A percentile compares a stretch with the other conserved stretches of the same genome.
Evolutionary conservation across 2,888 invertebrate species (phyloP).

Genomic region (Melanotus villosus): DNA sequence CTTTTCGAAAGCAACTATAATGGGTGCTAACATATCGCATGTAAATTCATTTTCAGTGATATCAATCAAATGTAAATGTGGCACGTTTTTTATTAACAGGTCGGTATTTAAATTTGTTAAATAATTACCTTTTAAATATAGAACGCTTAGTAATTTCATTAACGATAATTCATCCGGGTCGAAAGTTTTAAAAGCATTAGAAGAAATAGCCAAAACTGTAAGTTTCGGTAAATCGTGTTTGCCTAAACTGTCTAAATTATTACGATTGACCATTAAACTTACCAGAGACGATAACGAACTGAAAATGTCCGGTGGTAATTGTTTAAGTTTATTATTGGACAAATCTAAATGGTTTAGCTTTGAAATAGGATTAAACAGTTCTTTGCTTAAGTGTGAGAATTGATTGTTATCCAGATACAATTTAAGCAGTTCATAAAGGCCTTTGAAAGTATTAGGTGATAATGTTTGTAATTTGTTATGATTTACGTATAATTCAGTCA

Average conservation of each 20-base stretch:
- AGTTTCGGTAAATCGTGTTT: background rate
- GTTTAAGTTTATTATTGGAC: no score
- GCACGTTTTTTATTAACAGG: background rate
- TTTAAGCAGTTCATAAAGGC: background rate
- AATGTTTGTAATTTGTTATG: background rate
- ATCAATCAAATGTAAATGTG: no score
- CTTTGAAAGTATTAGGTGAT: background rate
- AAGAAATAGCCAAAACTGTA: no score
- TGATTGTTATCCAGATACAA: constrained; percentile 13
- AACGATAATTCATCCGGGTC: background rate
- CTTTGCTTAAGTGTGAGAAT: no score
- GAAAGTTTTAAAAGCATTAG: background rate
- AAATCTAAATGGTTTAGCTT: no score
- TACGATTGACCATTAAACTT: no score
- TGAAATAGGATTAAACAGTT: no score
- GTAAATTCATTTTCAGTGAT: no score
- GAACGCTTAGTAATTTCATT: background rate
- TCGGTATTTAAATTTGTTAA: background rate
- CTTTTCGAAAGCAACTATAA: no score
- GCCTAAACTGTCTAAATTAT: background rate
- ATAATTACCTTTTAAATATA: background rate
- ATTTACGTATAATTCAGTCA: background rate
- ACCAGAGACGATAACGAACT: no score
- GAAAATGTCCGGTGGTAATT: no score
- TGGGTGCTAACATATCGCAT: no score